A percentile compares a stretch with the other conserved stretches of the same genome.
phyloP scores from a whole-genome alignment of 2,888 invertebrate species.

The Diloba caeruleocephala region DNA sequence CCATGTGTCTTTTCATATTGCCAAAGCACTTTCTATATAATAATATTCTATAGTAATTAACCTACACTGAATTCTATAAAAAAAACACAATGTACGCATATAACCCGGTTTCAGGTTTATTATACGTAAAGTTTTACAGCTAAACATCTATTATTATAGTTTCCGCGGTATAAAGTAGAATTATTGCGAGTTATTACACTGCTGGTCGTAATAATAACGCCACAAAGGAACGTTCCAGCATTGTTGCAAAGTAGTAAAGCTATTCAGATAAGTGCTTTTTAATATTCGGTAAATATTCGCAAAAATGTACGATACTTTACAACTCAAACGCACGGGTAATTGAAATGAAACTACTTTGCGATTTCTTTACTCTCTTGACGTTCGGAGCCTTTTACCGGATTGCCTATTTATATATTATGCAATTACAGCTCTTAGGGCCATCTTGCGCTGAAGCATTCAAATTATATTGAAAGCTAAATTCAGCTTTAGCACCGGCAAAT shows the following conservation, averaged over 20 bases:
- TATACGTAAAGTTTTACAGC: constrained; percentile 54
- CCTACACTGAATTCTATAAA: constrained; percentile 24
- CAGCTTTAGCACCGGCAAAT: too few species aligned
- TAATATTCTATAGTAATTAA: constrained; percentile 18
- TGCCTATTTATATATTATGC: too few species aligned
- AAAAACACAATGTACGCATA: constrained; percentile 28
- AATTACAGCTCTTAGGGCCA: too few species aligned
- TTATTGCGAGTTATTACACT: constrained; percentile 55
- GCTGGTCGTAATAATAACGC: constrained; percentile 41
- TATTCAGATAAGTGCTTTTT: constrained; percentile 34
- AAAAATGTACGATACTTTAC: constrained; percentile 17
- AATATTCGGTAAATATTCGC: constrained; percentile 38
- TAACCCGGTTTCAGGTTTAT: constrained; percentile 44
- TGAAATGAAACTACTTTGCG: constrained; percentile 24
- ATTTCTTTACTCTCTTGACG: constrained; percentile 20
- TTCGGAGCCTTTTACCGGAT: too few species aligned
- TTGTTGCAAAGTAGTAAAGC: constrained; percentile 38
- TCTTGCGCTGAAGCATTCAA: too few species aligned
- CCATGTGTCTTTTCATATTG: background rate
- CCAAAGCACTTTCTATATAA: constrained; percentile 11
- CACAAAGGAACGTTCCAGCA: constrained; percentile 40
- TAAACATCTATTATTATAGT: constrained; percentile 60
- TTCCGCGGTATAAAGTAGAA: constrained; percentile 68
- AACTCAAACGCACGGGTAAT: constrained; percentile 13
- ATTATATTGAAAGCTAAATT: too few species aligned